These are phyloP conservation scores for Siphlonurus alternatus DNA, from an alignment of 2,888 invertebrate species.

Conservation along the genomic window DNA sequence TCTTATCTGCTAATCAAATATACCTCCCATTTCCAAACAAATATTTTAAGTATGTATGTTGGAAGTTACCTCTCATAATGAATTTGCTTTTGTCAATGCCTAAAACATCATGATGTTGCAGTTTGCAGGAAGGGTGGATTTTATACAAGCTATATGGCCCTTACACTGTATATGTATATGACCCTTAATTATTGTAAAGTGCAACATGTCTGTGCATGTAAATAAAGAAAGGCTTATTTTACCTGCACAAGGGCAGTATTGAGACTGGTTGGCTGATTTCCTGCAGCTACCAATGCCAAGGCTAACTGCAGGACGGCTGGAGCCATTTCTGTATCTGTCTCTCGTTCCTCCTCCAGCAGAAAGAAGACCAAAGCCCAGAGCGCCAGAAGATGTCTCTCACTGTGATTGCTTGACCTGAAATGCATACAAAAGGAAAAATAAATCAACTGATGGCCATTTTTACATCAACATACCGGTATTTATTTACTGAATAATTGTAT, in stretches of 20 bases:
- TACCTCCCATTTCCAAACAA: no score
- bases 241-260: conserved; percentile 15
- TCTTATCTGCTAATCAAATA: no score
- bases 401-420: conserved; percentile 19
- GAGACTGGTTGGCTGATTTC: conserved; percentile 9
- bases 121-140: no score
- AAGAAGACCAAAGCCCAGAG: conserved; percentile 63
- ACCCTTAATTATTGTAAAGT: no score
- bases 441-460: conserved; percentile 2
- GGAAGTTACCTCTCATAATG: no score
- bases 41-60: no score
- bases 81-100: no score
- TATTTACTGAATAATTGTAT: no score
- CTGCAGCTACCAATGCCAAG: conserved; percentile 30
- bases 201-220: conserved; percentile 15
- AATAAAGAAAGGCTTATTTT: conserved; percentile 2
- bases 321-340: conserved; percentile 35
- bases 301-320: conserved; percentile 39
- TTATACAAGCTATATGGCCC: no score
- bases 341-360: conserved; percentile 36
- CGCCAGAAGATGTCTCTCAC: conserved; percentile 45
- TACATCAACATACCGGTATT: no score
- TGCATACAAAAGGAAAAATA: conserved; percentile 15
- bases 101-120: no score
- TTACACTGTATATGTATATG: no score